Conservation (phyloP, 2,888 invertebrate genomes). For the Danaus chrysippus region DNA sequence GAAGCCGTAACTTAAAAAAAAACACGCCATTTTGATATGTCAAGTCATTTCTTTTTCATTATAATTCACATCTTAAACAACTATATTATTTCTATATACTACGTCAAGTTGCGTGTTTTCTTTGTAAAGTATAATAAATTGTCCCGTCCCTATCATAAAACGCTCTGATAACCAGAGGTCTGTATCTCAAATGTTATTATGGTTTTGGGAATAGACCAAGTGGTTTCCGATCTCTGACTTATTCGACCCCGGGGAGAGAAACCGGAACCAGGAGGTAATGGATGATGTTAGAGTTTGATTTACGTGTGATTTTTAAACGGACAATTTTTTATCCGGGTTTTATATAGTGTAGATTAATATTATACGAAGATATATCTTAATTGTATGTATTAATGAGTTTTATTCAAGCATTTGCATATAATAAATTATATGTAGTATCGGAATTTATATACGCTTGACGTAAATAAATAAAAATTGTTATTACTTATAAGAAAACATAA, state of each 20-base stretch:
- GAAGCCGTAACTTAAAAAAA: too few species aligned
- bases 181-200: constrained; percentile 44
- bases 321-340: constrained; percentile 10
- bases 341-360: not conserved
- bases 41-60: too few species aligned
- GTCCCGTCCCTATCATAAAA: constrained; percentile 12
- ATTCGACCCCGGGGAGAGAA: constrained; percentile 64
- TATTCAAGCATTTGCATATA: too few species aligned
- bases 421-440: too few species aligned
- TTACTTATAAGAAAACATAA: too few species aligned
- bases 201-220: constrained; percentile 73
- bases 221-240: constrained; percentile 53
- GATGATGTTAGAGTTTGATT: constrained; percentile 37
- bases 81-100: too few species aligned
- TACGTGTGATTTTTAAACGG: constrained; percentile 36
- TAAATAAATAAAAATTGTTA: too few species aligned
- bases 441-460: too few species aligned
- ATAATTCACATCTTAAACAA: too few species aligned
- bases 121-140: constrained; percentile 4
- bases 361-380: not conserved
- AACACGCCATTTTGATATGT: too few species aligned
- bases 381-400: too few species aligned
- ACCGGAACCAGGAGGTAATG: constrained; percentile 36
- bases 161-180: constrained; percentile 5
- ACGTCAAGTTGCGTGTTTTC: constrained; percentile 15